Evolutionary conservation across 2,113 vertebrate genomes (phyloP).

Genomic region (Physeter macrocephalus): DNA sequence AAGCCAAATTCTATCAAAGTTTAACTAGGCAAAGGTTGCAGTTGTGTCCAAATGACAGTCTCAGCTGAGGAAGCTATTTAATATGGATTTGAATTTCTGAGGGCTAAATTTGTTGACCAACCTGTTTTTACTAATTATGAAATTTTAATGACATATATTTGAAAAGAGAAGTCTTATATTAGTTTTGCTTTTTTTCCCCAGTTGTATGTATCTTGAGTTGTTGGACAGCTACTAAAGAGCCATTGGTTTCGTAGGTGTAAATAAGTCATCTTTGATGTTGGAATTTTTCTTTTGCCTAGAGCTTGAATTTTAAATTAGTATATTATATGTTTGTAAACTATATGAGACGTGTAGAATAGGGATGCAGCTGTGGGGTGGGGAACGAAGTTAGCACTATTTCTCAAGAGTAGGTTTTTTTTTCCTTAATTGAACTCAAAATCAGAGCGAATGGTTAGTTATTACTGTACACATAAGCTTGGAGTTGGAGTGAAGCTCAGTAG

Average conservation of each 20-base stretch:
- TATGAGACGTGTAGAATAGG: not conserved
- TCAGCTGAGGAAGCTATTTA: not conserved
- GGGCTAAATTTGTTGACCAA: not conserved
- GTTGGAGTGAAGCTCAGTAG: not conserved
- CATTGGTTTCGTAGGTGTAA: not conserved
- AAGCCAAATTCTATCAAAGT: not conserved
- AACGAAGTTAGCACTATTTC: not conserved
- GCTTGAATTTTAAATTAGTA: constrained; percentile 20
- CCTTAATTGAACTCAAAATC: constrained; percentile 13
- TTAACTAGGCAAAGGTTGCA: not conserved
- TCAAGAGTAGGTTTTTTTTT: not conserved
- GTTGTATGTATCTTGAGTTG: constrained; percentile 2
- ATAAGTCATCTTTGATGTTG: not conserved
- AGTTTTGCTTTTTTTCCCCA: not conserved
- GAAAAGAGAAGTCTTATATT: not conserved
- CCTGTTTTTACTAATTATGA: not conserved
- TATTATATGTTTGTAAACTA: not conserved
- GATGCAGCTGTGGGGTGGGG: not conserved
- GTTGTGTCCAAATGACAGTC: not conserved
- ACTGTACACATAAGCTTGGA: not conserved
- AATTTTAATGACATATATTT: not conserved
- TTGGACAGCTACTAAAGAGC: not conserved
- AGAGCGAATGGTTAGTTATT: not conserved
- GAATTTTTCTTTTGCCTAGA: constrained; percentile 19
- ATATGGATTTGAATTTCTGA: not conserved